Percentiles rank a stretch among this genome's conserved stretches.
These are phyloP conservation scores for Drosophila maculinotata DNA, from an alignment of 2,888 invertebrate genomes.

Conservation along the genomic window DNA sequence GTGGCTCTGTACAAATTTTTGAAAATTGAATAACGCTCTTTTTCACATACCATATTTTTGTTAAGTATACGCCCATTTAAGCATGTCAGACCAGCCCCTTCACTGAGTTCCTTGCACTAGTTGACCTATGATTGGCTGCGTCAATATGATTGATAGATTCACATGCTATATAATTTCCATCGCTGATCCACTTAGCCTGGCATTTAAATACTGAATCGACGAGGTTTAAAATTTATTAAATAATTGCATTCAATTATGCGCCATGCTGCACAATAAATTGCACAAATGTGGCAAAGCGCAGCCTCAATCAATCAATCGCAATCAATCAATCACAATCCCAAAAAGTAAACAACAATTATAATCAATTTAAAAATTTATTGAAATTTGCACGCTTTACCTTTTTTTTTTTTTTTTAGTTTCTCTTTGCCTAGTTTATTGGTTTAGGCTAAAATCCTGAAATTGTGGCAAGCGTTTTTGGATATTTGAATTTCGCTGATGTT, in stretches of 20 bases:
- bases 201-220: constrained; percentile 3
- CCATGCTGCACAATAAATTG: constrained; percentile 36
- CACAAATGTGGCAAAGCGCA: constrained; percentile 36
- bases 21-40: too few species aligned
- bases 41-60: neutral
- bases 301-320: constrained; percentile 44
- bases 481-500: neutral
- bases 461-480: neutral
- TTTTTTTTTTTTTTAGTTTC: neutral
- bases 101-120: neutral
- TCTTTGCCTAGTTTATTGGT: neutral
- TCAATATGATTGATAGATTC: constrained; percentile 5
- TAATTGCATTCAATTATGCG: constrained; percentile 54
- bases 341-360: constrained; percentile 8
- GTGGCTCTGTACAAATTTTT: too few species aligned
- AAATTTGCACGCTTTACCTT: neutral
- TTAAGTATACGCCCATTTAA: neutral
- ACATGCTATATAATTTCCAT: neutral
- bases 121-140: constrained; percentile 1
- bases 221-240: constrained; percentile 24
- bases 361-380: constrained; percentile 16
- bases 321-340: constrained; percentile 34
- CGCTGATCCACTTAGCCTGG: neutral
- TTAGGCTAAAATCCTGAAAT: constrained; percentile 6
- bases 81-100: too few species aligned